These are phyloP conservation scores for Bruchidius siliquastri DNA, from an alignment of 2,888 invertebrate species.

Conservation along the genomic window DNA sequence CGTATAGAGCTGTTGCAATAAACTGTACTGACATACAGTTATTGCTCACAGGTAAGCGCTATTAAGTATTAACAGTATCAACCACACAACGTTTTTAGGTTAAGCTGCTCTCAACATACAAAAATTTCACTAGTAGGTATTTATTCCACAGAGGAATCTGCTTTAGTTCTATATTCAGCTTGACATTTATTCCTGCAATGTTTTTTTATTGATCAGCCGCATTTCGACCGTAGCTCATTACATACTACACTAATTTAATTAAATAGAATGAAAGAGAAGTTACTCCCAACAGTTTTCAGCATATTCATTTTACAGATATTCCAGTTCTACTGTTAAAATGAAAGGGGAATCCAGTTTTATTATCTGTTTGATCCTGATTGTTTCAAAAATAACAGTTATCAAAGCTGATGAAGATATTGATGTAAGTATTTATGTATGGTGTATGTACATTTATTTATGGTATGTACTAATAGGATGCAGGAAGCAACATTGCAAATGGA, in stretches of 20 bases:
- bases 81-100: background rate
- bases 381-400: background rate
- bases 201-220: background rate
- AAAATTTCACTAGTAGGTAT: background rate
- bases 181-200: background rate
- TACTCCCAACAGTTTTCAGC: background rate
- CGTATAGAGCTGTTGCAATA: background rate
- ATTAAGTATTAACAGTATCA: background rate
- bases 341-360: background rate
- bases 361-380: background rate
- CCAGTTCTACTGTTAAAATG: background rate
- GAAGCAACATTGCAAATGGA: no score
- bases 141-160: background rate
- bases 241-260: background rate
- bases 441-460: no score
- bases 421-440: background rate
- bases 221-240: background rate
- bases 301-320: background rate
- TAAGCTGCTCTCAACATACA: background rate
- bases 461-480: no score
- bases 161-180: background rate
- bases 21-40: background rate
- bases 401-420: background rate
- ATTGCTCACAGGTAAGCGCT: background rate
- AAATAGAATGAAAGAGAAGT: background rate